phyloP scores from a whole-genome alignment of 1,140 invertebrate species.

The Phenacoccus solenopsis region DNA sequence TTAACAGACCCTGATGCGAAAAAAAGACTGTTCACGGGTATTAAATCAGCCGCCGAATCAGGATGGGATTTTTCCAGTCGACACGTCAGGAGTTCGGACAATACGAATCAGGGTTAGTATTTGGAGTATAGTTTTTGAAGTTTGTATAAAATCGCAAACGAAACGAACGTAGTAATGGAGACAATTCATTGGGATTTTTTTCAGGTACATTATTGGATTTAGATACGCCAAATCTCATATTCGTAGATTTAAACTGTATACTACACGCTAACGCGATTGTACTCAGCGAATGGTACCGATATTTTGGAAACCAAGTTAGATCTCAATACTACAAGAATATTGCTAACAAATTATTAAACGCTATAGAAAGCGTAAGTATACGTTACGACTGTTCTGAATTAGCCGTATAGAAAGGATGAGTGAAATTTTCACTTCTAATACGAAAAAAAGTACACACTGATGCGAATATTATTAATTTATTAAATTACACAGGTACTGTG shows the following conservation, averaged over 20 bases:
- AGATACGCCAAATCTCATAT: slow-evolving; percentile 53
- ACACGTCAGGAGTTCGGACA: slow-evolving; percentile 32
- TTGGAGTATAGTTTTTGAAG: background rate
- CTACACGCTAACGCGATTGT: slow-evolving; percentile 50
- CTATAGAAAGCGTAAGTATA: slow-evolving; percentile 8
- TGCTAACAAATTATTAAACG: slow-evolving; percentile 28
- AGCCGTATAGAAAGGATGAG: too few species aligned
- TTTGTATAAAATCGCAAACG: too few species aligned
- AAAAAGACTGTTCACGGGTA: slow-evolving; percentile 36
- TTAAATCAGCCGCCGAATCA: slow-evolving; percentile 45
- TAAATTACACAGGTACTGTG: slow-evolving; percentile 49
- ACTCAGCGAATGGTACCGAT: slow-evolving; percentile 40
- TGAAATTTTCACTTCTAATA: too few species aligned
- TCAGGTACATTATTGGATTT: slow-evolving; percentile 41
- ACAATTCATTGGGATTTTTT: background rate
- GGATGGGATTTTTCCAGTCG: slow-evolving; percentile 50
- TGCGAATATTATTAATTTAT: too few species aligned
- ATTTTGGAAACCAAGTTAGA: slow-evolving; percentile 38
- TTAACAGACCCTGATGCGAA: slow-evolving; percentile 30
- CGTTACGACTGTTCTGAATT: too few species aligned
- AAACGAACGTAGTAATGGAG: background rate
- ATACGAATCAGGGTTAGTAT: background rate
- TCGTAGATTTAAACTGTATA: slow-evolving; percentile 76
- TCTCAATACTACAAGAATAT: slow-evolving; percentile 36
- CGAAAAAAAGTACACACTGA: too few species aligned